phyloP scores from a whole-genome alignment of 2,797 vertebrate genomes.

The Rhynchotus rufescens region DNA sequence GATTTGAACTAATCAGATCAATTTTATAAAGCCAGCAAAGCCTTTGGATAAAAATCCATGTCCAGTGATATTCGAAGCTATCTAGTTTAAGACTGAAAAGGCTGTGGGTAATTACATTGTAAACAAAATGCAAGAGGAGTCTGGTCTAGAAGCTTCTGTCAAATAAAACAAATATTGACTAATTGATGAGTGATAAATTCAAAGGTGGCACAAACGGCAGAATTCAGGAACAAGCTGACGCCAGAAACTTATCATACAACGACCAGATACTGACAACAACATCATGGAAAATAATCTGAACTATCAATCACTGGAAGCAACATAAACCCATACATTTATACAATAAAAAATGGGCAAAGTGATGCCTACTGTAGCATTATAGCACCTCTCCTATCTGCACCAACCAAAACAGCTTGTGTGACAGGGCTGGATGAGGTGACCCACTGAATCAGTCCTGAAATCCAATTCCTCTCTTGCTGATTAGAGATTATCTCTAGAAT shows the following conservation, averaged over 20 bases:
- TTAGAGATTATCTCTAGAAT: background rate
- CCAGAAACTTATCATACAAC: background rate
- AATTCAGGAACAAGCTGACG: accelerated
- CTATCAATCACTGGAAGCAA: background rate
- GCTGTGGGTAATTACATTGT: background rate
- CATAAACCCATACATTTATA: background rate
- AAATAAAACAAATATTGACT: background rate
- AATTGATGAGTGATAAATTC: background rate
- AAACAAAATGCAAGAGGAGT: background rate
- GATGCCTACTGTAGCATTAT: background rate
- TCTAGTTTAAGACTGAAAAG: background rate
- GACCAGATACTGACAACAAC: background rate
- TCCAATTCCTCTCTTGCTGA: background rate
- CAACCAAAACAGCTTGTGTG: background rate
- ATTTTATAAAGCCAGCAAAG: background rate
- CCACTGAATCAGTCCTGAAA: background rate
- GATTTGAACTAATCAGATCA: background rate
- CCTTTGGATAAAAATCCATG: background rate
- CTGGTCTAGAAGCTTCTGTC: background rate
- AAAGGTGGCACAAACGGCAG: background rate
- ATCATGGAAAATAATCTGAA: background rate
- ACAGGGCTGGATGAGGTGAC: background rate
- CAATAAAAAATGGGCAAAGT: background rate
- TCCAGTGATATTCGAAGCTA: background rate
- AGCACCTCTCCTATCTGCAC: background rate